These are phyloP conservation scores for Cuculus canorus DNA, from an alignment of 2,797 vertebrate genomes.

Conservation along the genomic window DNA sequence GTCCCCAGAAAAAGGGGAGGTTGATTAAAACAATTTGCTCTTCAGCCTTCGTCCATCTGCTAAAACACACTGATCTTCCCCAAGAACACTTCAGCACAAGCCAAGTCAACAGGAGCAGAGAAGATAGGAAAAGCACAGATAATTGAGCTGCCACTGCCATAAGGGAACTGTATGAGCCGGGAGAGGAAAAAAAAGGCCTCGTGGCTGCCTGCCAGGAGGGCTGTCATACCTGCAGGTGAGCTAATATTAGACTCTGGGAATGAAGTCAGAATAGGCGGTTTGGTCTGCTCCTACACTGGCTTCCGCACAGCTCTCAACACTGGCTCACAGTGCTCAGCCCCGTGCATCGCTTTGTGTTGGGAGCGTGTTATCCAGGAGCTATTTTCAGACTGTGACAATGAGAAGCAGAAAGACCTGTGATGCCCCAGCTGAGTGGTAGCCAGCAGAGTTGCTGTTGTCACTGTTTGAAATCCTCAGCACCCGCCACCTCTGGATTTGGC, in stretches of 20 bases:
- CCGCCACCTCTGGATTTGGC: slow-evolving; percentile 14
- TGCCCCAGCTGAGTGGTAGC: slow-evolving; percentile 21
- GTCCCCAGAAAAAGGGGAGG: background rate
- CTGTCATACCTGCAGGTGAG: background rate
- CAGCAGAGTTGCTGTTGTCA: background rate
- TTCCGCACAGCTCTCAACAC: background rate
- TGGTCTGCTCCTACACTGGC: background rate
- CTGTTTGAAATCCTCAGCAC: background rate
- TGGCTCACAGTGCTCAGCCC: background rate
- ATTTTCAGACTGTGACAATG: slow-evolving; percentile 49
- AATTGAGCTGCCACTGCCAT: background rate
- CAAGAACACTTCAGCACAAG: background rate
- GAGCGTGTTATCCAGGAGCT: background rate
- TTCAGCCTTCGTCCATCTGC: slow-evolving; percentile 33
- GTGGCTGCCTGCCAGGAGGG: slow-evolving; percentile 1
- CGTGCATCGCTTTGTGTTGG: rapidly evolving
- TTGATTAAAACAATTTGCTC: slow-evolving; percentile 43
- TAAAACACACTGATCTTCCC: background rate
- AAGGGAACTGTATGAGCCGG: background rate
- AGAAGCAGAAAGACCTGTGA: background rate
- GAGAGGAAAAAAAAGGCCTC: background rate
- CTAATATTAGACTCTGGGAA: background rate
- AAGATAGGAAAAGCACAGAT: background rate
- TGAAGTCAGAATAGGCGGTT: background rate
- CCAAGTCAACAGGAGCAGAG: background rate